Base-by-base conservation (phyloP, 2,797 vertebrate genomes). In the Threskiornis aethiopicus region DNA sequence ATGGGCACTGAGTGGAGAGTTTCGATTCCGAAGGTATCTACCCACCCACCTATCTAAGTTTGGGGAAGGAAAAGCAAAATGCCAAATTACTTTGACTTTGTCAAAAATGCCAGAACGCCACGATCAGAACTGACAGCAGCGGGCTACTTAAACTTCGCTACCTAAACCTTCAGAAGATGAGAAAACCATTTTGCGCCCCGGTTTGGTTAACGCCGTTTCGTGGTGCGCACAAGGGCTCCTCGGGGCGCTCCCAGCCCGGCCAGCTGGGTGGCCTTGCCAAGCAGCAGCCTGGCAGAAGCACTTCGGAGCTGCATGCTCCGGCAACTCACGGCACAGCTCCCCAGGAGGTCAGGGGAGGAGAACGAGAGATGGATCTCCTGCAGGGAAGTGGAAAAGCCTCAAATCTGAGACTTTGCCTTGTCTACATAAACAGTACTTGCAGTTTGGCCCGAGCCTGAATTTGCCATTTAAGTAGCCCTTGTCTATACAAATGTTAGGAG, bases 391-490 rank as follows among this genome's bases (percentile, higher is more conserved):
- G 28, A 80, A 93, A 87, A 69, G 44, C 8, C 47, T 75, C 52
- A 39, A 15, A 62, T 89, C 46, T 62, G 33, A 0, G 0, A 31
- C 47, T 89, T 76, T 66, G 55, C 51, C 77, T 76, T 70, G n/a
- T 31, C 84, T 58, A 3, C 41, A 87, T 39, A 78, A 83, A 94
- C 44, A 75, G 25, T 33, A 24, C 29, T 83, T 65, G 64, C 73
- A 90, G 80, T 84, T 87, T 87, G 66, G 73, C 19, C 37, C 57
- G 54, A 61, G 89, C 52, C 71, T 51, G 79, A 73, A 64, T 91
- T 83, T 95, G 90, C 71, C 55, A 24, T 94, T 91, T 61, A 87
- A 95, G 73, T 87, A 75, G 54, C 82, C 47, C 91, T 94, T 95
- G 93, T 87, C 76, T 91, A 44, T 73, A 70, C 35, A 79, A 81